These are phyloP conservation scores for Tinamus major DNA, from an alignment of 2,797 vertebrate genomes.

Conservation along the genomic window DNA sequence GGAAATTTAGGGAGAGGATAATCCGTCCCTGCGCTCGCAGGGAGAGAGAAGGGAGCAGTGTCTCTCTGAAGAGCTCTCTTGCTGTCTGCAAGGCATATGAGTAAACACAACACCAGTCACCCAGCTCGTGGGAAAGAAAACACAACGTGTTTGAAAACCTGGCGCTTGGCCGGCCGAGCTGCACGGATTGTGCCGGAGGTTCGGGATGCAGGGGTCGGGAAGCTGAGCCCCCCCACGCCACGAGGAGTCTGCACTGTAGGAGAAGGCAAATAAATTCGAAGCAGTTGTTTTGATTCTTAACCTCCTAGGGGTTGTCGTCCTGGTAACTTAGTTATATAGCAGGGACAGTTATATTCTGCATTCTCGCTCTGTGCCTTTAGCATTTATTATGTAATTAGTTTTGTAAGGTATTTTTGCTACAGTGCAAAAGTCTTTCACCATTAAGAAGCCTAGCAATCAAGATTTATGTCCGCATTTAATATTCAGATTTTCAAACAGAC, in stretches of 20 bases:
- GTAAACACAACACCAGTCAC: slow-evolving; percentile 54
- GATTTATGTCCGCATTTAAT: not conserved
- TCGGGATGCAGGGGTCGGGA: not conserved
- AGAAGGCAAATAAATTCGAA: slow-evolving; percentile 17
- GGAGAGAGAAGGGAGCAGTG: not conserved
- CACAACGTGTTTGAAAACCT: slow-evolving; percentile 50
- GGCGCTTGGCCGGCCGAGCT: not conserved
- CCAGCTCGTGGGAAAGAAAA: slow-evolving; percentile 69
- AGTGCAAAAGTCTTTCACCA: not conserved
- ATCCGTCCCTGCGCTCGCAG: accelerated
- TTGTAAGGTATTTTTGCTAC: not conserved
- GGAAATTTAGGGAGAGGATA: not conserved
- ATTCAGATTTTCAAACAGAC: not conserved
- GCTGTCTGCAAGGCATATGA: slow-evolving; percentile 50
- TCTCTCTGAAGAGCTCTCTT: not conserved
- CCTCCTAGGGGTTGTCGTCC: not conserved
- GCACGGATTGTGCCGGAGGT: not conserved
- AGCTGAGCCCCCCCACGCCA: not conserved
- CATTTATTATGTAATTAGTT: slow-evolving; percentile 1
- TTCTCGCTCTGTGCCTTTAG: not conserved
- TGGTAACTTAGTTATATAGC: not conserved
- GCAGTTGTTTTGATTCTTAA: not conserved
- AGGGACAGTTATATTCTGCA: not conserved
- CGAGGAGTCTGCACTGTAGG: not conserved
- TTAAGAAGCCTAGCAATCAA: not conserved